These are phyloP conservation scores for Aix galericulata DNA, from an alignment of 2,113 vertebrate genomes.

Conservation along the genomic window DNA sequence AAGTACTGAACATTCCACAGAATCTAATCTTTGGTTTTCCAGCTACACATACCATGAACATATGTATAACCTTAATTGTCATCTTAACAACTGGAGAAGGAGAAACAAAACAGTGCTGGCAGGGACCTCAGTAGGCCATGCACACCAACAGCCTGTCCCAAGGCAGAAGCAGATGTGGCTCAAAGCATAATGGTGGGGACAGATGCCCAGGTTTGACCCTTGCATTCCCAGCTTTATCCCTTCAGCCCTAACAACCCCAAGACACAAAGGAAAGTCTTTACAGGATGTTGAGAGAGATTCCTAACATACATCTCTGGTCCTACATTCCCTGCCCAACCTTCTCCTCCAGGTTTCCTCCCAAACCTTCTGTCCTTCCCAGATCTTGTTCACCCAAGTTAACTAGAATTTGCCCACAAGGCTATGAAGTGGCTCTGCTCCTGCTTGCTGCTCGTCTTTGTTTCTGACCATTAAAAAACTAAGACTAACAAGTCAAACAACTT, in stretches of 20 bases:
- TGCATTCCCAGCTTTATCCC: neutral
- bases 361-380: rapidly evolving
- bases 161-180: neutral
- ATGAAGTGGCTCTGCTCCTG: neutral
- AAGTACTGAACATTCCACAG: neutral
- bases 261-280: neutral
- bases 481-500: neutral
- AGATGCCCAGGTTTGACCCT: neutral
- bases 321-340: neutral
- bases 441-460: neutral
- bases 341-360: neutral
- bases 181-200: rapidly evolving
- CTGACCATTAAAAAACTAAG: neutral
- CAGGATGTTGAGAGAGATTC: neutral
- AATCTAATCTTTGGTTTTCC: neutral
- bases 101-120: neutral
- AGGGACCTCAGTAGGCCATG: neutral
- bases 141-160: neutral
- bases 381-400: neutral
- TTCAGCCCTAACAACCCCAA: neutral
- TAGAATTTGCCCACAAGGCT: neutral
- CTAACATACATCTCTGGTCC: neutral
- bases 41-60: neutral
- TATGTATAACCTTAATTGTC: neutral
- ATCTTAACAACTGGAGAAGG: neutral